Conservation (phyloP, 1,140 invertebrate genomes). For the Berghia stephanieae region DNA sequence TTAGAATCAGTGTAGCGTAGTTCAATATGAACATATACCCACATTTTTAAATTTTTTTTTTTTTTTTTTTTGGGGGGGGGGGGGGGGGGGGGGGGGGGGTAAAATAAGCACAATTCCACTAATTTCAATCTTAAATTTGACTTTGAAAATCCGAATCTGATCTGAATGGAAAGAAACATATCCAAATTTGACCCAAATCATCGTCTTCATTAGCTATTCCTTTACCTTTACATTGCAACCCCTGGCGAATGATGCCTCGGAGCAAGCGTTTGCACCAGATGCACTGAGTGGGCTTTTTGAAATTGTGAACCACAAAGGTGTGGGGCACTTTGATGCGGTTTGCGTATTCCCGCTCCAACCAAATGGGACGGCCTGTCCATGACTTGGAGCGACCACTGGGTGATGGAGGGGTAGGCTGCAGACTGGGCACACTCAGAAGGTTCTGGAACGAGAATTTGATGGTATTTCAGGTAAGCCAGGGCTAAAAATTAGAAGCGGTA, state of each 20-base stretch:
- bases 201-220: no score
- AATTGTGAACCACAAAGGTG: conserved; percentile 80
- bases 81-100: no score
- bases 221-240: conserved; percentile 88
- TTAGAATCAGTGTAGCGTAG: no score
- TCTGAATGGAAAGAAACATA: no score
- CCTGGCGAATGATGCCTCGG: conserved; percentile 95
- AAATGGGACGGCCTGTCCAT: conserved; percentile 77
- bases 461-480: background rate
- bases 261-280: conserved; percentile 94
- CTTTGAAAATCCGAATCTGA: no score
- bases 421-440: conserved; percentile 46
- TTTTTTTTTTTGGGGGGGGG: no score
- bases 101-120: no score
- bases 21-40: no score
- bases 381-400: conserved; percentile 76
- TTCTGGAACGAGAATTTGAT: conserved; percentile 39
- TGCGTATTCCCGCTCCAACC: conserved; percentile 79
- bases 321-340: conserved; percentile 82
- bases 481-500: background rate
- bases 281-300: conserved; percentile 95
- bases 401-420: conserved; percentile 42
- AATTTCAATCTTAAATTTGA: no score
- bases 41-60: no score
- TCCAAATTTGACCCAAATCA: no score